These are phyloP conservation scores for Drosophila pandora DNA, from an alignment of 1,140 invertebrate species.

Conservation along the genomic window DNA sequence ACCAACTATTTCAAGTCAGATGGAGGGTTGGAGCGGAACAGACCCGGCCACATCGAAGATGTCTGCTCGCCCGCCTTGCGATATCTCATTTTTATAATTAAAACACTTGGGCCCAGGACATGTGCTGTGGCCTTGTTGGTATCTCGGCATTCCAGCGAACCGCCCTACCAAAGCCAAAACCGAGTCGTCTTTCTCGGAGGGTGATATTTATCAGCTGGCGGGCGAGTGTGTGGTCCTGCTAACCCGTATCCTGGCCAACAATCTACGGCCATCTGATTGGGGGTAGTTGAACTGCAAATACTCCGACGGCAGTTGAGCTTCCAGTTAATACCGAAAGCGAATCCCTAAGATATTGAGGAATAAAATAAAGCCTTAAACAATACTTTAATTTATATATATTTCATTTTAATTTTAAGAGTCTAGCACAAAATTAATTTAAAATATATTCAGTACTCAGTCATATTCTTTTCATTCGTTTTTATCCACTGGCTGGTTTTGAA, in stretches of 20 bases:
- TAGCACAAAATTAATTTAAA: background rate
- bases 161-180: constrained; percentile 33
- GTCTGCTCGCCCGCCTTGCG: constrained; percentile 41
- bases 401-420: too few relatives aligned
- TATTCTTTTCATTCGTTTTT: background rate
- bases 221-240: constrained; percentile 52
- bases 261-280: constrained; percentile 42
- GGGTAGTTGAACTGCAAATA: constrained; percentile 40
- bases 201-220: constrained; percentile 57
- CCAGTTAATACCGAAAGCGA: background rate
- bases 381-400: background rate
- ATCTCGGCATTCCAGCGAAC: constrained; percentile 36
- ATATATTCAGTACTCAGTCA: background rate
- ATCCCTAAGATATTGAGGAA: background rate
- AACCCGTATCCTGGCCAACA: constrained; percentile 47
- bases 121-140: constrained; percentile 24
- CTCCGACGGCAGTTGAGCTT: background rate
- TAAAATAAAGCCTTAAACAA: background rate
- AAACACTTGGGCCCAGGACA: constrained; percentile 56
- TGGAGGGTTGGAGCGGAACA: constrained; percentile 22
- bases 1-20: constrained; percentile 15
- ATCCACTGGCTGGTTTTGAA: constrained; percentile 12
- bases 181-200: constrained; percentile 13
- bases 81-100: constrained; percentile 65
- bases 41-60: constrained; percentile 34